phyloP scores from a whole-genome alignment of 2,113 vertebrate genomes.

The Greenwoodochromis staneri region DNA sequence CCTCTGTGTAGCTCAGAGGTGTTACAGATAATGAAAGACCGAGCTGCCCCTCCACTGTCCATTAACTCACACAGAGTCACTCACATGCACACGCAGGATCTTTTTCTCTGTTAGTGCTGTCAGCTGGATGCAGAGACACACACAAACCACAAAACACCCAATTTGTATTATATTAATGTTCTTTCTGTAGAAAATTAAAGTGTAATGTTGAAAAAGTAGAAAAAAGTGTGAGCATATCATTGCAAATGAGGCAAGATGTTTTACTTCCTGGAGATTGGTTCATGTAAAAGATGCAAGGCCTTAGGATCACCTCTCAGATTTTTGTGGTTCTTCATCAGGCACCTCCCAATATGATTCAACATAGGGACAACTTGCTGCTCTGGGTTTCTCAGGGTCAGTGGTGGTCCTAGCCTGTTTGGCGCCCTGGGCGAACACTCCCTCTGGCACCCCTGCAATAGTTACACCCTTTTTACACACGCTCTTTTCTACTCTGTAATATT shows the following conservation, averaged over 20 bases:
- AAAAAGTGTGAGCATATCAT: neutral
- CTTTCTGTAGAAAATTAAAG: neutral
- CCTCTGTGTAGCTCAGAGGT: neutral
- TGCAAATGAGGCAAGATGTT: neutral
- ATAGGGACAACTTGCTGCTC: neutral
- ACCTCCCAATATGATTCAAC: neutral
- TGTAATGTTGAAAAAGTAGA: neutral
- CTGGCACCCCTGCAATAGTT: neutral
- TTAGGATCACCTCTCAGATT: neutral
- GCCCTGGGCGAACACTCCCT: neutral
- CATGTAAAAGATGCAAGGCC: neutral
- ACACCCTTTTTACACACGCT: neutral
- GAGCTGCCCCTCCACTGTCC: neutral
- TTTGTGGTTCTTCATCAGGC: neutral
- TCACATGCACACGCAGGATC: rapidly evolving
- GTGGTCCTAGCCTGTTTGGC: neutral
- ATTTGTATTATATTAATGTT: neutral
- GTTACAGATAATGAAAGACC: neutral
- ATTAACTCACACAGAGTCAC: neutral
- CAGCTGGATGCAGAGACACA: neutral
- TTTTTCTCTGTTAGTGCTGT: neutral
- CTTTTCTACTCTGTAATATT: neutral
- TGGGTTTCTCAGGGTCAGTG: neutral
- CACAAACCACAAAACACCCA: neutral
- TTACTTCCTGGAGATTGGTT: neutral